Percentiles rank a stretch among this genome's conserved stretches.
Evolutionary conservation across 2,888 invertebrate genomes (phyloP).

Genomic region (Gnatocerus cornutus): DNA sequence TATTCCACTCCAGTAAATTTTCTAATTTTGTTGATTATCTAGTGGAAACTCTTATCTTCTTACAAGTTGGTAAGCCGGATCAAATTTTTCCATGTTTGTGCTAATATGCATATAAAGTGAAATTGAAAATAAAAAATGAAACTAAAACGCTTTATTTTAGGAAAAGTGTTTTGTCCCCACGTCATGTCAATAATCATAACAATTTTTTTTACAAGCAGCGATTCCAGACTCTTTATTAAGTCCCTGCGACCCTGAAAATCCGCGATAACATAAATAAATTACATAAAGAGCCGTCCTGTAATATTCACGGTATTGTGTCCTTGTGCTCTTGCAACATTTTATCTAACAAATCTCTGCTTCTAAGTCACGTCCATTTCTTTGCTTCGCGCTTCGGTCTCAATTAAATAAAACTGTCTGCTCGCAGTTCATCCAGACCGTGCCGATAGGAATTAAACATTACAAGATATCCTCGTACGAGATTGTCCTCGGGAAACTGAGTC

Average conservation of each 20-base stretch:
- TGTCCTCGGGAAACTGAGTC: neutral
- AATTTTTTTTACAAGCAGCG: neutral
- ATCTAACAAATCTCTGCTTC: neutral
- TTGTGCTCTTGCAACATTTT: neutral
- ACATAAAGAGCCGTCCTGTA: neutral
- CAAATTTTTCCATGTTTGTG: neutral
- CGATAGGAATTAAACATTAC: conserved; percentile 1
- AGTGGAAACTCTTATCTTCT: neutral
- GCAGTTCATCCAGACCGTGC: neutral
- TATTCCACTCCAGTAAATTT: conserved; percentile 8
- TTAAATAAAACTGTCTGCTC: conserved; percentile 7
- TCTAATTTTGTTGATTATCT: conserved; percentile 12
- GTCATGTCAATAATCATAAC: no score
- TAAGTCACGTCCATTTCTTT: conserved; percentile 7
- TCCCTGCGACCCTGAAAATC: neutral
- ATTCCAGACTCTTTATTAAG: neutral
- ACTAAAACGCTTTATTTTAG: no score
- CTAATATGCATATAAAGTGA: neutral
- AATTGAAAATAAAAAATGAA: no score
- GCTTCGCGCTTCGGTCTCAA: neutral
- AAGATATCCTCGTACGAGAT: neutral
- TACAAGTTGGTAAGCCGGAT: conserved; percentile 2
- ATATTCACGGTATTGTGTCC: conserved; percentile 3
- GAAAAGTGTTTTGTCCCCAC: no score
- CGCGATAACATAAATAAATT: conserved; percentile 2